Evolutionary conservation across 1,140 invertebrate species (phyloP), one percentile per base, ranked within the genome.

Genomic region (Cyclina sinensis): DNA sequence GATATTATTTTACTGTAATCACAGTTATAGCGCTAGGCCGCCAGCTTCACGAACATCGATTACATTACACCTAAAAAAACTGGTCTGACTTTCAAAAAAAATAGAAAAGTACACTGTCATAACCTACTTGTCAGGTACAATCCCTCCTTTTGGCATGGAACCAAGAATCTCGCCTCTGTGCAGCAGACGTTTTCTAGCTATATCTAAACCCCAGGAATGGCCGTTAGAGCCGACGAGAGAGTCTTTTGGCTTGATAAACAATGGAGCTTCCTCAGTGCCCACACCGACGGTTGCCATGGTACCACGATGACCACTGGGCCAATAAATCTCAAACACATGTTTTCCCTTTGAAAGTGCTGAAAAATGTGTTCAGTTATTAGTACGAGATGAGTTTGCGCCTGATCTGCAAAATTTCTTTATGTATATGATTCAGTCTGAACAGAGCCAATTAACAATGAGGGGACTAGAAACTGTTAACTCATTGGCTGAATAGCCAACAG

Each of bases 271-370:
- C 0, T 88, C 73, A 12, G 82, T 70, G 14, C 87, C 88, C 9
- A 92, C 91, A 4, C 91, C 91, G 0, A 91, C 88, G 4, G 91
- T 62, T 16, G 91, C 91, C n/a, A 68, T 32, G 1, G 73, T 57
- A 0, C 91, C 91, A 3, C 91, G 84, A 43, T 73, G 76, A 9
- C 30, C 30, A 12, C 35, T 76, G 0, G 91, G 91, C 79, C 83
- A 92, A 43, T 85, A 86, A 32, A 92, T 90, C 43, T 91, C 89
- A 35, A 92, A 91, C 27, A 89, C 84, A 59, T 91, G 90, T 70
- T 91, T 92, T 9, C 91, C 90, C 24, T 57, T 68, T 39, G 88
- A 51, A n/a, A 88, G 46, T 30, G 76, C 86, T 88, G 59, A 27
- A 65, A 21, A 43, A 70, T n/a, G n/a, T n/a, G n/a, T n/a, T 12